phyloP scores from a whole-genome alignment of 2,113 vertebrate genomes.

The Apaloderma vittatum region DNA sequence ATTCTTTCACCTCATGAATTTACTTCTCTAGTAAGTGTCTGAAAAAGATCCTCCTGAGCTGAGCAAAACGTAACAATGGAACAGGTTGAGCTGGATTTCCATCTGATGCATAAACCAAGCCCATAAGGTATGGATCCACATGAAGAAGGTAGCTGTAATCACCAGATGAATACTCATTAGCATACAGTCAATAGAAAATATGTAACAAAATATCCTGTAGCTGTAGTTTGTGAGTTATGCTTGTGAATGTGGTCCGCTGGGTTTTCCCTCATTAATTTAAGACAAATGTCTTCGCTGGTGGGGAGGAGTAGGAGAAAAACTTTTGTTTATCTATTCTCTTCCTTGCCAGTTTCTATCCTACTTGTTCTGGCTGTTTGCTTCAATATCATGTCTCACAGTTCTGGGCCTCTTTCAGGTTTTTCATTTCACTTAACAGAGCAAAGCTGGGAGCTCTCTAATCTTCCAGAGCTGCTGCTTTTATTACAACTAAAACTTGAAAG shows the following conservation, averaged over 20 bases:
- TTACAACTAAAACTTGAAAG: conserved; percentile 50
- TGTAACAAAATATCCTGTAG: neutral
- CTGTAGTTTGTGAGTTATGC: neutral
- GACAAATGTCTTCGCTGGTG: neutral
- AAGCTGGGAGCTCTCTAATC: neutral
- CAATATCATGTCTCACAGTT: neutral
- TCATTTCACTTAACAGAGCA: neutral
- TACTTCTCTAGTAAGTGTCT: neutral
- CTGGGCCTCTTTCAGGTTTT: conserved; percentile 1
- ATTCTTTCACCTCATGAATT: neutral
- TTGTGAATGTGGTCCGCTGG: neutral
- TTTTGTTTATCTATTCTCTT: neutral
- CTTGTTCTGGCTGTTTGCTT: neutral
- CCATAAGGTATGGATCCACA: neutral
- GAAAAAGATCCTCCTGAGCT: neutral
- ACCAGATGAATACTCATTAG: neutral
- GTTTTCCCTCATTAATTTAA: neutral
- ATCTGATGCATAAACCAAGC: neutral
- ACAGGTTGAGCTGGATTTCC: neutral
- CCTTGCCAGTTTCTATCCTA: neutral
- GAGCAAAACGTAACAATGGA: neutral
- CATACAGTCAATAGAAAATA: neutral
- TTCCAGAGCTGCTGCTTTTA: conserved; percentile 30
- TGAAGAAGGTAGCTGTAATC: neutral
- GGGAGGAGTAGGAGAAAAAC: neutral